Conservation (phyloP, 2,113 vertebrate genomes). For the Lucifuga dentata region DNA sequence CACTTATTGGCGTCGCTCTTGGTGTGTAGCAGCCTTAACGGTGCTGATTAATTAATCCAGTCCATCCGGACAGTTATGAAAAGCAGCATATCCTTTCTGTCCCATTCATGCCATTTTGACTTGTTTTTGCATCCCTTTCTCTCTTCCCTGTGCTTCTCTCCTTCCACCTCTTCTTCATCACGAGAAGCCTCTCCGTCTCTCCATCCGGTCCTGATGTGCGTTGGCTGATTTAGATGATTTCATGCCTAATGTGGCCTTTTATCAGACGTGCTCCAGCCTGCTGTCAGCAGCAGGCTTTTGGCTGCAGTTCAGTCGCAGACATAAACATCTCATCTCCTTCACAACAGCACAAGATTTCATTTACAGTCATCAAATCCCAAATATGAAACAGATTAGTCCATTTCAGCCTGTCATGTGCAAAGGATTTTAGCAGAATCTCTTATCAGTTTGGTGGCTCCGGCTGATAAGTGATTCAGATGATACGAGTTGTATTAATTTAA, state of each 20-base stretch:
- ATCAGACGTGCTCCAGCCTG: conserved; percentile 36
- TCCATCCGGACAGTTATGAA: no score
- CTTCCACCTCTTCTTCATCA: not conserved
- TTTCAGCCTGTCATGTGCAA: conserved; percentile 23
- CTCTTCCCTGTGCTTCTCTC: not conserved
- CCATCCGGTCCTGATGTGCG: not conserved
- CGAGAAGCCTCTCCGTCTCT: not conserved
- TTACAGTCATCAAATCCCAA: conserved; percentile 31
- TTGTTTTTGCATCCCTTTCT: not conserved
- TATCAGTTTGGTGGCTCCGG: not conserved
- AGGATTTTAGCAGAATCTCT: conserved; percentile 3
- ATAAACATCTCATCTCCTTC: conserved; percentile 31
- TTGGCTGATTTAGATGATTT: conserved; percentile 48
- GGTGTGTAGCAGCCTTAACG: no score
- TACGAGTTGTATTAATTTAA: conserved; percentile 9
- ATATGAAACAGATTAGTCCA: conserved; percentile 36
- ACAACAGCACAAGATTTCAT: conserved; percentile 12
- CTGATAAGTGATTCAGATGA: conserved; percentile 8
- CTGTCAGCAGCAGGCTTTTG: conserved; percentile 38
- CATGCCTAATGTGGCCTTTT: conserved; percentile 46
- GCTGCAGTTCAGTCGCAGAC: conserved; percentile 30
- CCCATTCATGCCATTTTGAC: no score
- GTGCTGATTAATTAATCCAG: no score
- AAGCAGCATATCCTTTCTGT: no score
- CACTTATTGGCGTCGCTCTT: no score